Base-by-base conservation (phyloP, 1,140 invertebrate genomes). In the Galleria mellonella region DNA sequence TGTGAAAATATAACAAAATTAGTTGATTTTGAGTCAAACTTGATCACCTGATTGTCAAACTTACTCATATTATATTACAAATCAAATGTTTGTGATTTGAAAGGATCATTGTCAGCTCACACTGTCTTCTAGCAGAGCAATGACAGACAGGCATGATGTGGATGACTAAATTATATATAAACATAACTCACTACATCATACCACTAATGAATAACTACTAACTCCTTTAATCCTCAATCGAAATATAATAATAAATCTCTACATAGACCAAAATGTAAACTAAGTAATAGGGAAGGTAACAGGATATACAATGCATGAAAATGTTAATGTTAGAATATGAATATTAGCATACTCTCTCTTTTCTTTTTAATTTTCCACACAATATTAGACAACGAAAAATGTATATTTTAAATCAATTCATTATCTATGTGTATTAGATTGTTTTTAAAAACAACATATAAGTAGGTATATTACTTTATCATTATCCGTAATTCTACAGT, bases 1-100 rank as follows among this genome's bases (percentile, higher is more conserved):
- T 85, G 75, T 83, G 75, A 83, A 85, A 83, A 83, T 83, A 85
- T 85, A 85, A 85, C 67, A 85, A 57, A 76, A 85, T 85, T 85
- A 85, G 82, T 85, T 71, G 76, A 82, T 85, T 83, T 82, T 82
- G 65, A 74, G 74, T 85, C 70, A 77, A 73, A 74, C 72, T 76
- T 70, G 65, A 65, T 71, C 64, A 73, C 69, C 76, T 67, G 72
- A 72, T 63, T 62, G 42, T 66, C 67, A 15, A 66, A 72, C 58
- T 62, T 70, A 70, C 55, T 66, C 54, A 51, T 70, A 47, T 62
- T 55, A 63, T 52, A 62, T 68, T 68, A 58, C 55, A 74, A 72
- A 72, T 65, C 58, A 66, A 62, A 62, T 71, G 58, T 70, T 63
- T 59, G 69, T 73, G 69, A 59, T 55, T 62, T 37, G 50, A 69